phyloP scores from a whole-genome alignment of 2,797 vertebrate genomes.

The Gallirallus australis region DNA sequence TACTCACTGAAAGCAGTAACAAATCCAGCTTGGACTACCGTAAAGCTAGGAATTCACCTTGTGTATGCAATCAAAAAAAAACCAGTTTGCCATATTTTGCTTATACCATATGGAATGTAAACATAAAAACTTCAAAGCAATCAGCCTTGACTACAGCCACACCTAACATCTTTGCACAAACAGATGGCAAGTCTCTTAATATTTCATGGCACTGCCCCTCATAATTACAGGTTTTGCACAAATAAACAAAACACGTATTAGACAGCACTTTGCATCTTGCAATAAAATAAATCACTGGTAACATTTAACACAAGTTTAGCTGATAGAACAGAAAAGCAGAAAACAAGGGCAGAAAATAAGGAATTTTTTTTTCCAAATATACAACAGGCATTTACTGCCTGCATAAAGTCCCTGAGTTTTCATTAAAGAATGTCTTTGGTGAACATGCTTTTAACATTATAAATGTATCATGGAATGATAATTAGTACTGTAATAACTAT shows the following conservation, averaged over 20 bases:
- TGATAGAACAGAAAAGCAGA: neutral
- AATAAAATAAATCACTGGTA: neutral
- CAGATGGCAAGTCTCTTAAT: slow-evolving; percentile 50
- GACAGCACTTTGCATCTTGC: neutral
- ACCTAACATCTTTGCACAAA: slow-evolving; percentile 25
- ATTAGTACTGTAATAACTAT: slow-evolving; percentile 41
- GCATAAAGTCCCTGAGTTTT: neutral
- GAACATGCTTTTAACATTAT: neutral
- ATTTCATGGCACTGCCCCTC: slow-evolving; percentile 43
- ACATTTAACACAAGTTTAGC: neutral
- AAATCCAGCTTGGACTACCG: neutral
- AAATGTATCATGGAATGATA: slow-evolving; percentile 5
- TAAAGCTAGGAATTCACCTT: neutral
- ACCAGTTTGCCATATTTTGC: neutral
- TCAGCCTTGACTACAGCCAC: slow-evolving; percentile 34
- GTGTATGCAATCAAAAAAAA: neutral
- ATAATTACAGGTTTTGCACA: slow-evolving; percentile 27
- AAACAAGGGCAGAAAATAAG: neutral
- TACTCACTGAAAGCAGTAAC: neutral
- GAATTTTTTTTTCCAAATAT: neutral
- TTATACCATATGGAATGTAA: slow-evolving; percentile 3
- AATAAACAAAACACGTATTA: slow-evolving; percentile 14
- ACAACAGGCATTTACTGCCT: neutral
- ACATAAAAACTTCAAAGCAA: slow-evolving; percentile 11
- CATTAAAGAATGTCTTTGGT: neutral